A percentile compares a stretch with the other conserved stretches of the same genome.
phyloP scores from a whole-genome alignment of 2,113 vertebrate genomes.

The Brachirus orientalis region DNA sequence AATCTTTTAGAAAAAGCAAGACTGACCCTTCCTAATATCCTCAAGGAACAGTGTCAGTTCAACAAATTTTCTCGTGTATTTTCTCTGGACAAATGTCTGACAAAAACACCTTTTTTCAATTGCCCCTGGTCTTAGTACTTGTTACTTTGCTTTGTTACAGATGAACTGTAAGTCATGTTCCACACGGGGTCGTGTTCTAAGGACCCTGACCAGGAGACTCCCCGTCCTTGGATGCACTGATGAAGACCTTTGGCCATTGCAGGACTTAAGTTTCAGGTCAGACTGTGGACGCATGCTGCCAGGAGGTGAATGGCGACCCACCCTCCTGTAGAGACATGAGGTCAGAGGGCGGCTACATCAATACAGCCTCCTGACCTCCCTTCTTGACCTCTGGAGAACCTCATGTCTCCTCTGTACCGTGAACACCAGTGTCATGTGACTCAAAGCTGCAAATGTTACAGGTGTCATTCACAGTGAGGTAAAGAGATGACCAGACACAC shows the following conservation, averaged over 20 bases:
- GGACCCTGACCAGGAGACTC: constrained; percentile 35
- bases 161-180: constrained; percentile 25
- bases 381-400: constrained; percentile 65
- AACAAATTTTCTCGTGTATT: constrained; percentile 21
- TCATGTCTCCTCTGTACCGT: constrained; percentile 43
- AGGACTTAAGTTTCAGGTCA: constrained; percentile 71
- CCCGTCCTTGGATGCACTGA: constrained; percentile 14
- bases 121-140: constrained; percentile 21
- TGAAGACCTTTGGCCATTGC: constrained; percentile 55
- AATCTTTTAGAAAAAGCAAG: constrained; percentile 6
- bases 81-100: constrained; percentile 11
- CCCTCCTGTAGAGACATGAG: constrained; percentile 59
- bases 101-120: constrained; percentile 20
- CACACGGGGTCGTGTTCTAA: constrained; percentile 10
- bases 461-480: constrained; percentile 47
- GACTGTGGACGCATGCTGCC: constrained; percentile 70
- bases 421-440: constrained; percentile 31
- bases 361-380: constrained; percentile 62
- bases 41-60: constrained; percentile 26
- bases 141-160: constrained; percentile 34
- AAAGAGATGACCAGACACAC: constrained; percentile 32
- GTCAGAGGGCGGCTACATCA: constrained; percentile 72
- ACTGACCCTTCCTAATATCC: constrained; percentile 15
- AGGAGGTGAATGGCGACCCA: constrained; percentile 70
- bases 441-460: constrained; percentile 24